Conservation (phyloP, 2,113 vertebrate species). For the Catagonus wagneri region DNA sequence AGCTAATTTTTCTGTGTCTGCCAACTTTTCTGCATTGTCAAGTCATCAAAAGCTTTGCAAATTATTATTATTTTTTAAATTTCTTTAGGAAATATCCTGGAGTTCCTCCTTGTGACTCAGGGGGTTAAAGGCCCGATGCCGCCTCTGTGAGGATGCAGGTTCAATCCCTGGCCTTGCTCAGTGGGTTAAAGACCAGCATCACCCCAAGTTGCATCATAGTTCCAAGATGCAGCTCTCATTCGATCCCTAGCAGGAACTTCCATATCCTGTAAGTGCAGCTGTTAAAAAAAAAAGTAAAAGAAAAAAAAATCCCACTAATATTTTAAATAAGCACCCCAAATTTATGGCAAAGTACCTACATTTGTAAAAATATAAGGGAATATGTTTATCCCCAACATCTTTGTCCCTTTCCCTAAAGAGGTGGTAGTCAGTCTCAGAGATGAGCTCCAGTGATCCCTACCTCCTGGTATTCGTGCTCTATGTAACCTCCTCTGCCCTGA, state of each 20-base stretch:
- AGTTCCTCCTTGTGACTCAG: too few species aligned
- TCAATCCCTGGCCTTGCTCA: too few species aligned
- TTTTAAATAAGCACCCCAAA: background rate
- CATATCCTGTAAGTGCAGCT: too few species aligned
- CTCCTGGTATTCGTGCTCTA: background rate
- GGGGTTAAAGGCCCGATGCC: too few species aligned
- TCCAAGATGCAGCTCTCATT: too few species aligned
- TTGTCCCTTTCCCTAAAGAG: background rate
- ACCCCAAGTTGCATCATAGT: too few species aligned
- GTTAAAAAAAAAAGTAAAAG: too few species aligned
- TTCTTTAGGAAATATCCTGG: background rate
- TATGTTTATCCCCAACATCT: background rate
- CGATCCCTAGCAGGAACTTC: too few species aligned
- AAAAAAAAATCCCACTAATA: background rate
- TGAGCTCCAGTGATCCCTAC: too few species aligned
- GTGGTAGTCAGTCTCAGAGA: background rate
- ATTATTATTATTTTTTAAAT: background rate
- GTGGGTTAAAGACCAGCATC: too few species aligned
- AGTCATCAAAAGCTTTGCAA: constrained; percentile 22
- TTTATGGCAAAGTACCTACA: background rate
- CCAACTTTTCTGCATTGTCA: background rate
- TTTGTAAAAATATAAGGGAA: background rate
- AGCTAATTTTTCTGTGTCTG: constrained; percentile 8
- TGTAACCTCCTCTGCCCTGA: background rate
- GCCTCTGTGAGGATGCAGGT: too few species aligned